These are phyloP conservation scores for Micromesistius poutassou DNA, from an alignment of 2,797 vertebrate genomes.

Conservation along the genomic window DNA sequence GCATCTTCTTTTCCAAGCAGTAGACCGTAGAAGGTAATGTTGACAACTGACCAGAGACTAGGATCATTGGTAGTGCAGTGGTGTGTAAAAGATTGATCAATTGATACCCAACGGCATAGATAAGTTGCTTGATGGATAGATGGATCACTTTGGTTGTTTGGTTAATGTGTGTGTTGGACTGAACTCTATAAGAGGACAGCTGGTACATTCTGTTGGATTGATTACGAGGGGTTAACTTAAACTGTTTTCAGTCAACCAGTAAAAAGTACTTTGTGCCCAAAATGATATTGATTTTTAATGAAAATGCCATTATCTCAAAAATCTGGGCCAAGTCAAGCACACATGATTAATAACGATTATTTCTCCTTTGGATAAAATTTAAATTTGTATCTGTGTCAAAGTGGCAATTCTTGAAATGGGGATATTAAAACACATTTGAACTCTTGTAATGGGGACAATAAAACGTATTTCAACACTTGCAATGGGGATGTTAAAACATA, in stretches of 20 bases:
- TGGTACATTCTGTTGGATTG: too few species aligned
- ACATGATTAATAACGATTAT: neutral
- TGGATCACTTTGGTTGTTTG: neutral
- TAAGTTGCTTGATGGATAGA: neutral
- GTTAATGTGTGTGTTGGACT: neutral
- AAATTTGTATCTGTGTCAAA: too few species aligned
- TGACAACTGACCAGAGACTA: neutral
- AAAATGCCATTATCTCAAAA: neutral
- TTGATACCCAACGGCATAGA: neutral
- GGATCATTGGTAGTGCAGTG: constrained; percentile 7
- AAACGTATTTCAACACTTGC: neutral
- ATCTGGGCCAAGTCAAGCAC: neutral
- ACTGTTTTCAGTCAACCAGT: too few species aligned
- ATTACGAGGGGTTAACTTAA: too few species aligned
- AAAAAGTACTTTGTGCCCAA: neutral
- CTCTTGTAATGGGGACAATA: neutral
- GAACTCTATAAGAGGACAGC: too few species aligned
- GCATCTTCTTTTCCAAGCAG: constrained; percentile 19
- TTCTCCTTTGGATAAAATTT: neutral
- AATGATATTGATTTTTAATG: neutral
- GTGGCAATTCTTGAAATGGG: too few species aligned
- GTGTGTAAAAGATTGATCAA: constrained; percentile 14
- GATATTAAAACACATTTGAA: neutral
- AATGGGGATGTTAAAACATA: too few species aligned
- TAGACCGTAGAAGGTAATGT: constrained; percentile 28